phyloP scores from a whole-genome alignment of 2,888 invertebrate species.

The Pherbina coryleti region DNA sequence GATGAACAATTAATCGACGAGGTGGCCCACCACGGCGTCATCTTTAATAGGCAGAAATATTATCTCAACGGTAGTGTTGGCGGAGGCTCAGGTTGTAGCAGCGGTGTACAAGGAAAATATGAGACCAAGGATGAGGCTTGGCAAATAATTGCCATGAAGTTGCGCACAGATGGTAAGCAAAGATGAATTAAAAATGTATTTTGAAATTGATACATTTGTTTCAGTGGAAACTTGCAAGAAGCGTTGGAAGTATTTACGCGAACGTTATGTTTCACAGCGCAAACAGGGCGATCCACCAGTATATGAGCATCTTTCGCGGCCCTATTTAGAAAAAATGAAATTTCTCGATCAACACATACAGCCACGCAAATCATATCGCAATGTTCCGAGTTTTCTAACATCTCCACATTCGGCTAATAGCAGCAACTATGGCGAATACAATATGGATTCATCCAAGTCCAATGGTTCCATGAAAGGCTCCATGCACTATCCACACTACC shows the following conservation, averaged over 20 bases:
- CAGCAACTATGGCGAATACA: conserved; percentile 65
- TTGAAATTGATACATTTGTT: neutral
- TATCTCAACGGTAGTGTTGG: conserved; percentile 61
- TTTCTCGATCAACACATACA: conserved; percentile 69
- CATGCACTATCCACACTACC: conserved; percentile 59
- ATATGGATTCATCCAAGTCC: conserved; percentile 68
- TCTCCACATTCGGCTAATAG: conserved; percentile 66
- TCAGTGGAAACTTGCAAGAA: conserved; percentile 69
- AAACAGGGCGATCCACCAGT: conserved; percentile 69
- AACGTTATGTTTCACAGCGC: conserved; percentile 69
- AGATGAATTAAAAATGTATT: neutral
- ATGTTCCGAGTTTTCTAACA: conserved; percentile 65
- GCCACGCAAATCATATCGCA: conserved; percentile 68
- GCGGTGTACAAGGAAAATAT: conserved; percentile 61
- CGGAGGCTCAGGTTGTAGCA: conserved; percentile 35
- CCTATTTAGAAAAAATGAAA: conserved; percentile 70
- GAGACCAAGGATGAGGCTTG: conserved; percentile 69
- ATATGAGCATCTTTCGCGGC: conserved; percentile 68
- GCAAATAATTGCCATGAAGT: conserved; percentile 65
- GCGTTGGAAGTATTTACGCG: conserved; percentile 69
- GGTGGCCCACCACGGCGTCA: conserved; percentile 68
- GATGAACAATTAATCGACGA: conserved; percentile 69
- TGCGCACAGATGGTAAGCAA: conserved; percentile 66
- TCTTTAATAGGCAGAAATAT: conserved; percentile 69
- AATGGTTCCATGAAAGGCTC: conserved; percentile 63